Conservation (phyloP, 35 echinoderm and acorn worm species). For the Heliocidaris erythrogramma region DNA sequence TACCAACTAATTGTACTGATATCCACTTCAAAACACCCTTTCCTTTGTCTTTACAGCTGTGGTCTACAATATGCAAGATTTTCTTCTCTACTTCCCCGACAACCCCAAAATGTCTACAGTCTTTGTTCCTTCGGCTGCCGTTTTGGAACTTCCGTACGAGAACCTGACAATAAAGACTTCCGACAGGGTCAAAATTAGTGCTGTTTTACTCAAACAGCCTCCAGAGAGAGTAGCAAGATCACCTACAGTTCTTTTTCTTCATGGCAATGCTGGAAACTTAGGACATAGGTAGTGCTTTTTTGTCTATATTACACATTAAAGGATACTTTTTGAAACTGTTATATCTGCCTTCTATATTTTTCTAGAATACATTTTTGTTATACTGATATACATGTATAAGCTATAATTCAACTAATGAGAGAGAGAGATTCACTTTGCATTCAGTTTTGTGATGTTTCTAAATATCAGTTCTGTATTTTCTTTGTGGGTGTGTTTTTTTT, state of each 20-base stretch:
- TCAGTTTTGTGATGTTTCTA: too few relatives aligned
- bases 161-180: slow-evolving; percentile 76
- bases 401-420: too few relatives aligned
- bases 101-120: slow-evolving; percentile 84
- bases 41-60: slow-evolving; percentile 64
- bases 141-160: slow-evolving; percentile 67
- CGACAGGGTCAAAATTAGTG: slow-evolving; percentile 74
- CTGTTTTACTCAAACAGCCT: slow-evolving; percentile 81
- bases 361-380: too few relatives aligned
- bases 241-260: slow-evolving; percentile 92
- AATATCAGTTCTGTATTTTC: too few relatives aligned
- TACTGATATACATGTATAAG: too few relatives aligned
- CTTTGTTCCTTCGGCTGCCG: slow-evolving; percentile 67
- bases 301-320: too few relatives aligned
- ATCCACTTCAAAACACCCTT: background rate
- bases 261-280: slow-evolving; percentile 99
- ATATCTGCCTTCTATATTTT: too few relatives aligned
- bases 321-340: too few relatives aligned
- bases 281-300: slow-evolving; percentile 81
- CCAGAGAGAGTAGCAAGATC: slow-evolving; percentile 51
- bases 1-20: too few relatives aligned
- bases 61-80: slow-evolving; percentile 88
- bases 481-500: too few relatives aligned
- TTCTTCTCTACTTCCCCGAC: slow-evolving; percentile 85
- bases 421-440: too few relatives aligned